These are phyloP conservation scores for Aspidoscelis tigris DNA, from an alignment of 2,113 vertebrate species.

Conservation along the genomic window DNA sequence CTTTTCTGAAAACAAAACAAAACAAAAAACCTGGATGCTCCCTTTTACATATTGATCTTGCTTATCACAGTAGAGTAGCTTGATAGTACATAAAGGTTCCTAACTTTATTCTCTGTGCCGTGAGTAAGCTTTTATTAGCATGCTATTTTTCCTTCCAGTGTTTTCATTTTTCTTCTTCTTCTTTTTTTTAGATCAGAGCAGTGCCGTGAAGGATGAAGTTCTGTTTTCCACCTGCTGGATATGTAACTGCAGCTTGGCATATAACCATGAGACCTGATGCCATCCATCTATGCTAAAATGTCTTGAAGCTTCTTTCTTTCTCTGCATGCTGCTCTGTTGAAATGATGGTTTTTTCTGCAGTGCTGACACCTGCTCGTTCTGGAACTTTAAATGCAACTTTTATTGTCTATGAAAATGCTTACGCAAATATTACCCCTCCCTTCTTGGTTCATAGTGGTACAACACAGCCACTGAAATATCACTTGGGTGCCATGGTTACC, in stretches of 20 bases:
- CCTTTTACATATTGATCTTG: neutral
- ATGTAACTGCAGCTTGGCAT: constrained; percentile 48
- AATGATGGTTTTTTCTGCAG: constrained; percentile 85
- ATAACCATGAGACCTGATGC: constrained; percentile 55
- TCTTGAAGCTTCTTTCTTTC: constrained; percentile 60
- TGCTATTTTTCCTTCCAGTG: constrained; percentile 4
- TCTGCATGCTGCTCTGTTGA: constrained; percentile 53
- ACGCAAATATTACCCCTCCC: constrained; percentile 78
- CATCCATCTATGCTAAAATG: constrained; percentile 67
- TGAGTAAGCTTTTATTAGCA: neutral
- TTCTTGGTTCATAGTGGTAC: constrained; percentile 70
- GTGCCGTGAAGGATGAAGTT: constrained; percentile 64
- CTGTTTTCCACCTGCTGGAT: constrained; percentile 45
- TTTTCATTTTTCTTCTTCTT: constrained; percentile 29
- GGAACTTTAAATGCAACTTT: constrained; percentile 78
- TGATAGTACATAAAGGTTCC: too few relatives aligned
- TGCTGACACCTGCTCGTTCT: constrained; percentile 73
- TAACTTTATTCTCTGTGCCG: neutral
- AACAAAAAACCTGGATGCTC: neutral
- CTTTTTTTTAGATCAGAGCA: constrained; percentile 68
- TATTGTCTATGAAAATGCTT: constrained; percentile 79
- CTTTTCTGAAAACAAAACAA: too few relatives aligned
- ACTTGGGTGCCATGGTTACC: constrained; percentile 69
- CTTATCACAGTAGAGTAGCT: neutral
- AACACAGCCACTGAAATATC: constrained; percentile 68